A percentile compares a stretch with the other conserved stretches of the same genome.
These are phyloP conservation scores for Nezara viridula DNA, from an alignment of 2,888 invertebrate species.

Conservation along the genomic window DNA sequence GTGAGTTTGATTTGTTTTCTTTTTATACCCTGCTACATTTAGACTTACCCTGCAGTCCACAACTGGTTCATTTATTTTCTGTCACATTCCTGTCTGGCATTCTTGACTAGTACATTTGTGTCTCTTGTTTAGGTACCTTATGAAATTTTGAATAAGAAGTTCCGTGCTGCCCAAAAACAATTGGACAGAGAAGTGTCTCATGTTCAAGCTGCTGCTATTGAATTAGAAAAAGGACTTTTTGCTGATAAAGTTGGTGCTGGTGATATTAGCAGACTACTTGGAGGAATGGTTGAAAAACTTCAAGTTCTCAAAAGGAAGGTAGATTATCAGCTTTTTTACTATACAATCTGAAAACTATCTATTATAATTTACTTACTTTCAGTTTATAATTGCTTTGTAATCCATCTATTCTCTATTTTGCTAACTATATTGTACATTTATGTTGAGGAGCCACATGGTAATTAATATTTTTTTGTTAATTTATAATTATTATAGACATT, in stretches of 20 bases:
- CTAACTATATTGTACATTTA: background rate
- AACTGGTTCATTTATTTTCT: slow-evolving; percentile 31
- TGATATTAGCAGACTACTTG: slow-evolving; percentile 85
- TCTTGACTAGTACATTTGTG: background rate
- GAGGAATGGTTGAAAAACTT: slow-evolving; percentile 90
- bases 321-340: slow-evolving; percentile 50
- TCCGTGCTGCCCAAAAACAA: slow-evolving; percentile 93
- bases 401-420: background rate
- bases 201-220: slow-evolving; percentile 83
- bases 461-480: background rate
- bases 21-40: slow-evolving; percentile 27
- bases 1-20: slow-evolving; percentile 70
- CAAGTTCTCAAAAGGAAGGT: slow-evolving; percentile 91
- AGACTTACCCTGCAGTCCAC: background rate
- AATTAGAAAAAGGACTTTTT: slow-evolving; percentile 83
- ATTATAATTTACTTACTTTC: background rate
- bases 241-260: slow-evolving; percentile 74
- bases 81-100: background rate
- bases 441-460: background rate
- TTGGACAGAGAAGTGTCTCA: slow-evolving; percentile 94
- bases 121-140: slow-evolving; percentile 85
- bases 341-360: background rate
- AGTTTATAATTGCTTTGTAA: background rate
- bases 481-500: background rate
- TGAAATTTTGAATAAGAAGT: slow-evolving; percentile 97